Conservation (phyloP, 1,140 invertebrate species). For the Drosophila miranda region DNA sequence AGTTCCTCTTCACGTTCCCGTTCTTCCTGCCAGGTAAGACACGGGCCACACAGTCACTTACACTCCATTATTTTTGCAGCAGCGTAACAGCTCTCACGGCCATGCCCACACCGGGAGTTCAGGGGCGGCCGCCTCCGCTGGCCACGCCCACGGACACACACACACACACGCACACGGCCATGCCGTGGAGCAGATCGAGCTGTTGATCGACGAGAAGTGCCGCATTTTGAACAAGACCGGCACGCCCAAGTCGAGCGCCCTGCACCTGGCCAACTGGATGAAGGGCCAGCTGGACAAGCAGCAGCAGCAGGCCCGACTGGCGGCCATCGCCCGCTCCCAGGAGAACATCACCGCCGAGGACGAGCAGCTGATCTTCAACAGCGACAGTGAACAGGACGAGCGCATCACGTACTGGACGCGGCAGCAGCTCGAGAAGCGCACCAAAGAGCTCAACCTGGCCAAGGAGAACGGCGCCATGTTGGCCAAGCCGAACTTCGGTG, state of each 20-base stretch:
- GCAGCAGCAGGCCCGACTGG: conserved; percentile 76
- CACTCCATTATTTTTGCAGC: conserved; percentile 15
- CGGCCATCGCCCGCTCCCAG: conserved; percentile 66
- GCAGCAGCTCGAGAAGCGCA: conserved; percentile 86
- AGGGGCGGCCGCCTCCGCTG: conserved; percentile 2
- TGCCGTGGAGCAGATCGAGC: conserved; percentile 83
- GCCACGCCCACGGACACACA: conserved; percentile 18
- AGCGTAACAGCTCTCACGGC: conserved; percentile 28
- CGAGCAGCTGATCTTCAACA: conserved; percentile 73
- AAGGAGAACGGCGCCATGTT: conserved; percentile 77
- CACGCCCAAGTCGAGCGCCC: conserved; percentile 84
- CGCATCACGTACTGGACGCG: conserved; percentile 87
- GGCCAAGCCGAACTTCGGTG: conserved; percentile 78
- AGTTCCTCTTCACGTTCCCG: too few species aligned
- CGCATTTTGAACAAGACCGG: conserved; percentile 85
- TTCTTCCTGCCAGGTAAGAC: too few species aligned
- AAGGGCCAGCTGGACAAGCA: conserved; percentile 84
- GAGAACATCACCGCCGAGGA: conserved; percentile 72
- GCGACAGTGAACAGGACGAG: conserved; percentile 83
- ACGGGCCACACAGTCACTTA: not conserved
- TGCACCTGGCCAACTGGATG: conserved; percentile 89
- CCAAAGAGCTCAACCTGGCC: conserved; percentile 85
- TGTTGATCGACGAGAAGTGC: conserved; percentile 85
- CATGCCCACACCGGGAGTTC: not conserved
- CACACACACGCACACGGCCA: conserved; percentile 46